Percentiles rank a stretch among this genome's conserved stretches.
Conservation (phyloP, 2,888 invertebrate species). For the Andrena dorsata region DNA sequence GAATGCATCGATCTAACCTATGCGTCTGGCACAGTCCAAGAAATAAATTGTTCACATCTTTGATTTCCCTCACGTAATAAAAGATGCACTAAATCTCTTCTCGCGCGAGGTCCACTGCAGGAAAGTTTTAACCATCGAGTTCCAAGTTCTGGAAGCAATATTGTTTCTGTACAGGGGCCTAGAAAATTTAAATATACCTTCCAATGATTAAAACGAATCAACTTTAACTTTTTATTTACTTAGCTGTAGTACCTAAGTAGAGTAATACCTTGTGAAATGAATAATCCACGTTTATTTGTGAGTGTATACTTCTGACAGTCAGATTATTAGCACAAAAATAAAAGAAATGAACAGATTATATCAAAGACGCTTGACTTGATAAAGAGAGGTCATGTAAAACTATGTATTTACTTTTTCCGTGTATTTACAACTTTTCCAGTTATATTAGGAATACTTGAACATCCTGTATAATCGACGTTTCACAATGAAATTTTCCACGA, state of each 20-base stretch:
- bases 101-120: neutral
- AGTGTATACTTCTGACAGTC: too few species aligned
- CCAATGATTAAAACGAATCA: slow-evolving; percentile 16
- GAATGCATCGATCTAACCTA: slow-evolving; percentile 27
- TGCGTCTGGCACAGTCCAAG: neutral
- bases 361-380: too few species aligned
- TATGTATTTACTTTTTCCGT: too few species aligned
- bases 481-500: too few species aligned
- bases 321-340: too few species aligned
- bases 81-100: slow-evolving; percentile 32
- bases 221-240: neutral
- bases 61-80: slow-evolving; percentile 56
- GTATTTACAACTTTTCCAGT: too few species aligned
- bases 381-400: too few species aligned
- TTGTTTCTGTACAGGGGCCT: slow-evolving; percentile 7
- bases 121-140: slow-evolving; percentile 30
- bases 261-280: too few species aligned
- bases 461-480: too few species aligned
- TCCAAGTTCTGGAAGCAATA: slow-evolving; percentile 10
- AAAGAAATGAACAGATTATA: too few species aligned
- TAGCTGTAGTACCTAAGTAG: neutral
- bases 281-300: too few species aligned
- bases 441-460: too few species aligned
- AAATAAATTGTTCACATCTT: slow-evolving; percentile 49
- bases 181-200: slow-evolving; percentile 27